Evolutionary conservation across 1,140 invertebrate species (phyloP), one percentile per base, ranked within the genome.

Genomic region (Uloborus diversus): DNA sequence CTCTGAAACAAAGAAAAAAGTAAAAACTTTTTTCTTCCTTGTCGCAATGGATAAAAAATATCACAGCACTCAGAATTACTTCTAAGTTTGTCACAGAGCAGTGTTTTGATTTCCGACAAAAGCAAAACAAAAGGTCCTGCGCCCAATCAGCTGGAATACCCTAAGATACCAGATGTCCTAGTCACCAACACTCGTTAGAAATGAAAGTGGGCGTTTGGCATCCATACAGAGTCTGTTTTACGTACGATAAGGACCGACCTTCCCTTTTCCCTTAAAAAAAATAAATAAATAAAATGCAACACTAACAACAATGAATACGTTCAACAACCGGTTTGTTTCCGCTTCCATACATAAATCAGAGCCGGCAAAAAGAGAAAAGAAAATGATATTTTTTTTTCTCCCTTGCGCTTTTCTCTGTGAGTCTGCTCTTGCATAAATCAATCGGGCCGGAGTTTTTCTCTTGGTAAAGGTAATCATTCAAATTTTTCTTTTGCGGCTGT

Each of bases 321-420:
- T 73, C 69, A 73, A 73, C 69, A 73, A 61, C 56, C 69, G 42
- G 69, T 73, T 73, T 61, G 56, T 73, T 73, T 61, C 69, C 56
- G 23, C 35, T 59, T 47, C 56, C 23, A 25, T 73, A 61, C 69
- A 73, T 73, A 73, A 73, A 73, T 73, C 69, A 73, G 69, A 61
- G 42, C 32, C 13, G 56, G 69, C 30, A 35, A 7, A 59, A 13
- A 37, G 20, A 49, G 7, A 32, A 30, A 66, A 51, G 11, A 42
- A 51, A n/a, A 70, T 17, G 25, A 51, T 13, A 5, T 30, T 47
- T 61, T 73, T 73, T 73, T 61, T 30, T 70, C 32, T 11, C 23
- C 35, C 30, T 42, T 20, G 17, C 25, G 30, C 32, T 62, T 32
- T 30, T 20, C 56, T n/a, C n/a, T n/a, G n/a, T 27, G 35, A 47